These are phyloP conservation scores for Phenacoccus solenopsis DNA, from an alignment of 1,140 invertebrate genomes.

Conservation along the genomic window DNA sequence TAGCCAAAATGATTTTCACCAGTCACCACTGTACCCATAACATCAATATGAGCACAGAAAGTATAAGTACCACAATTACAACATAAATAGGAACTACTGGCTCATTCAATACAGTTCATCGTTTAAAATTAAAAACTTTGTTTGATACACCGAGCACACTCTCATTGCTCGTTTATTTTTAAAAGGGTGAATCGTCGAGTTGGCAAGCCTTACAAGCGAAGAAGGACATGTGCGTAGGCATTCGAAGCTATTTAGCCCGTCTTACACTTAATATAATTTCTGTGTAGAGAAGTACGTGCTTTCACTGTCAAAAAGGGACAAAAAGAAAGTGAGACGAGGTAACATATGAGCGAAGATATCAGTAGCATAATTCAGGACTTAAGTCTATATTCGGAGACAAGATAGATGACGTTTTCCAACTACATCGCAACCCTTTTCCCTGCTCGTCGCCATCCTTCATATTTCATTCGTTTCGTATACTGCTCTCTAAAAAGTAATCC, in stretches of 20 bases:
- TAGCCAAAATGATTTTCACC: no score
- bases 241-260: background rate
- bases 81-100: no score
- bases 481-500: no score
- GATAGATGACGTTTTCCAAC: slow-evolving; percentile 8
- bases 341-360: slow-evolving; percentile 12
- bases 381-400: slow-evolving; percentile 12
- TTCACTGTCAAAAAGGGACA: slow-evolving; percentile 8
- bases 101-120: no score
- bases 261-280: slow-evolving; percentile 16
- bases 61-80: no score
- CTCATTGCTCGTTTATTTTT: no score
- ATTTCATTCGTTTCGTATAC: background rate
- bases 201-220: no score
- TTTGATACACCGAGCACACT: no score
- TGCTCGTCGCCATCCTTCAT: background rate
- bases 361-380: slow-evolving; percentile 12
- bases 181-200: no score
- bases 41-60: no score
- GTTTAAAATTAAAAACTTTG: no score
- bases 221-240: background rate
- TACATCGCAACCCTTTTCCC: slow-evolving; percentile 3
- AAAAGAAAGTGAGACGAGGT: slow-evolving; percentile 7
- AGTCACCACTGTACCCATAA: no score
- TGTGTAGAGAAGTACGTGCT: slow-evolving; percentile 9